phyloP scores from a whole-genome alignment of 2,888 invertebrate genomes.

The Dastarcus helophoroides region DNA sequence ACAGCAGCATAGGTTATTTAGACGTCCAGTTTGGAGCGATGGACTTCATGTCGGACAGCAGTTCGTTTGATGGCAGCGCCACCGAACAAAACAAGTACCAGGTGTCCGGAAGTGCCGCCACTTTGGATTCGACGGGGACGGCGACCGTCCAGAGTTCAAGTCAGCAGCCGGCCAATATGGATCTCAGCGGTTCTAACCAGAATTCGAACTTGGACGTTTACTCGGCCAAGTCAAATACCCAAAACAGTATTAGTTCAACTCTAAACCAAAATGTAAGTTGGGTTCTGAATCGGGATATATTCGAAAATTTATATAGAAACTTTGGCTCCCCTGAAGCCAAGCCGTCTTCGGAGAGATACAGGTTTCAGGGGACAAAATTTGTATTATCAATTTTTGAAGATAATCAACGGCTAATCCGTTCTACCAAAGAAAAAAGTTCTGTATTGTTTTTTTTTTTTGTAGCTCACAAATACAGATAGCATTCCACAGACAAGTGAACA shows the following conservation, averaged over 20 bases:
- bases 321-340: no score
- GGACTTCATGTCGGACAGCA: constrained; percentile 55
- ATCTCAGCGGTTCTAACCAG: constrained; percentile 38
- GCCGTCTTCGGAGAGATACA: no score
- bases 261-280: constrained; percentile 34
- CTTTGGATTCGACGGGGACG: constrained; percentile 27
- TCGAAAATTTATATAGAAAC: no score
- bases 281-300: no score
- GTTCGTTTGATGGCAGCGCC: constrained; percentile 37
- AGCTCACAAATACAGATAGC: constrained; percentile 35
- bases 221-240: constrained; percentile 29
- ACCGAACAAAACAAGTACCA: constrained; percentile 36
- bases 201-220: constrained; percentile 40
- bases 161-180: constrained; percentile 21
- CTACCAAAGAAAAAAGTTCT: no score
- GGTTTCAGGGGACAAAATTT: no score
- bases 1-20: constrained; percentile 60
- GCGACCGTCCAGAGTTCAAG: constrained; percentile 19
- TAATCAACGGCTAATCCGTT: no score
- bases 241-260: constrained; percentile 37
- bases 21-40: constrained; percentile 92
- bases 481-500: constrained; percentile 36
- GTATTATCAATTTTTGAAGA: no score
- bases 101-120: constrained; percentile 28
- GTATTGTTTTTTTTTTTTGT: no score